Evolutionary conservation across 2,113 vertebrate genomes (phyloP), one percentile per base, ranked within the genome.

Genomic region (Epinephelus cyanopodus): DNA sequence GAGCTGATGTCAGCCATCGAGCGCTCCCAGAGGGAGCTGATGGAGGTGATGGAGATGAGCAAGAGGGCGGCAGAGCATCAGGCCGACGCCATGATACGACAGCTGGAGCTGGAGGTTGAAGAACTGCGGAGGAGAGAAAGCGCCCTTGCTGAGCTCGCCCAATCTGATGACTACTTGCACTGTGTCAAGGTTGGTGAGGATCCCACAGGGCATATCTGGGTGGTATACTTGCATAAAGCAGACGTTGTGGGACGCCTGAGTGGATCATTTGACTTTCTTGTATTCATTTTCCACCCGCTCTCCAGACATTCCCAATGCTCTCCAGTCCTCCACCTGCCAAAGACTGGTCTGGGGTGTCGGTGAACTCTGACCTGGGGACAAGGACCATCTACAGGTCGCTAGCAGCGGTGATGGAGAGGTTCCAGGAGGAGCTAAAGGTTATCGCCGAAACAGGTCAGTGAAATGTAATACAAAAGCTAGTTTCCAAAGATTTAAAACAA

Each of bases 91-190:
- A 72, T 91, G 48, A 86, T 93, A 5, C 74, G 77, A 5, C 91
- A 95, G 70, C 88, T 96, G 81, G 93, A 95, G 81, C 69, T 85
- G 71, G 95, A 96, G 81, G 68, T 95, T 0, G 56, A 89, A 2
- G 92, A 92, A 9, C 91, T 96, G 65, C 70, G 45, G 57, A 77
- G 66, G 52, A 91, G 93, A 52, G 84, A 85, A 29, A 65, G 23
- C 5, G 48, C 63, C 3, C 85, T 96, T 1, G 4, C 50, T 2
- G 57, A 92, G 71, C 93, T 95, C 25, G 72, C 75, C 21, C 63
- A 85, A 8, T 91, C 77, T 10, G 84, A 95, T 0, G 90, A 95
- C 84, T 85, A 80, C 56, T 8, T 89, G 1, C 80, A 91, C 57
- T 90, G 92, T 17, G 67, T 95, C 6, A 91, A 91, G 93, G 94